These are phyloP conservation scores for Cliona cf. orientalis DNA, from an alignment of 37 sponge, comb jelly and placozoan species.

Conservation along the genomic window DNA sequence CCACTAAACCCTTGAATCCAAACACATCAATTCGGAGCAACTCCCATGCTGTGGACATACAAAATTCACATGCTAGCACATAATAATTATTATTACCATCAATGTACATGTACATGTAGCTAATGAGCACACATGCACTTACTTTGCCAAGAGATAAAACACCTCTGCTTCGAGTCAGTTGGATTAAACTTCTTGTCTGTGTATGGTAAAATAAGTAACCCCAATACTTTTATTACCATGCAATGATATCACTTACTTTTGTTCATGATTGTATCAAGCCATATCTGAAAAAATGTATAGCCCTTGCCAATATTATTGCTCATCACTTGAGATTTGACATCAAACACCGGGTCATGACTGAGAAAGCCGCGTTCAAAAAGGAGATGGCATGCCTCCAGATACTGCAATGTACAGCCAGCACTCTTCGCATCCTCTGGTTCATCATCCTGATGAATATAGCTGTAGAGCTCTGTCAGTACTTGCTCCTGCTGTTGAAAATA, in stretches of 20 bases:
- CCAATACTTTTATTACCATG: background rate
- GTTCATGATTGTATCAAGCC: background rate
- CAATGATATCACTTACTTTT: constrained; percentile 16
- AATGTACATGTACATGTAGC: too few species aligned
- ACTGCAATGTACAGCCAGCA: background rate
- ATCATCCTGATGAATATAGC: background rate
- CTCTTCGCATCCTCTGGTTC: background rate
- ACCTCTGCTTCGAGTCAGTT: background rate
- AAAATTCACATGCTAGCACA: background rate
- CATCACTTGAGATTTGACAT: background rate
- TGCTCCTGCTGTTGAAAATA: constrained; percentile 27
- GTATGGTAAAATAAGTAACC: background rate
- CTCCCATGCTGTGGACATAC: background rate
- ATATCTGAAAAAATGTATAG: constrained; percentile 6
- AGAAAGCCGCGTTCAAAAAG: constrained; percentile 35
- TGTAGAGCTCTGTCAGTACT: constrained; percentile 32
- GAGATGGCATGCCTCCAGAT: constrained; percentile 31
- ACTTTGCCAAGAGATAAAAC: constrained; percentile 33
- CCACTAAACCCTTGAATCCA: too few species aligned
- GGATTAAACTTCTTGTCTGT: background rate
- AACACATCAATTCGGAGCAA: too few species aligned
- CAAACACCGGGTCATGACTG: background rate
- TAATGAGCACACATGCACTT: too few species aligned
- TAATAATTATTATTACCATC: background rate
- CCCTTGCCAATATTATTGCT: constrained; percentile 24